phyloP scores from a whole-genome alignment of 2,113 vertebrate genomes.

The Hippotragus niger region DNA sequence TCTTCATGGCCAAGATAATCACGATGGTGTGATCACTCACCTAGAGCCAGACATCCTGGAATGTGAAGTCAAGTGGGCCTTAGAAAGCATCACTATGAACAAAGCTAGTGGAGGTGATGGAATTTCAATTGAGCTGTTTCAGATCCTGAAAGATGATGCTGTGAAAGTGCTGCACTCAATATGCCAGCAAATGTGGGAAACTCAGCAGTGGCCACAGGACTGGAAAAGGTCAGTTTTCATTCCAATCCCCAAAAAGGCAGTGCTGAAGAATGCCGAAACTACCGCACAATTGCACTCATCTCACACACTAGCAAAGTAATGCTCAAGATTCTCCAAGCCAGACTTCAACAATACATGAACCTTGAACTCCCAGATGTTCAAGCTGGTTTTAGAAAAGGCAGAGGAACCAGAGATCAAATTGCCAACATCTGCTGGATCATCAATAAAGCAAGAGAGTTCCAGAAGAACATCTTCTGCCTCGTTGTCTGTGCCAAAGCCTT shows the following conservation, averaged over 20 bases:
- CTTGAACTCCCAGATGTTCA: background rate
- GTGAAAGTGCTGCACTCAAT: background rate
- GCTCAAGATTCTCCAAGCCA: background rate
- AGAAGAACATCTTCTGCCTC: background rate
- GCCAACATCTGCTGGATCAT: accelerated
- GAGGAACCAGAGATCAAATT: background rate
- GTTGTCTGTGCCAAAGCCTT: background rate
- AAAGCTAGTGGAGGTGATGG: background rate
- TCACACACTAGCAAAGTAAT: background rate
- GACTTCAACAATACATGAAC: background rate
- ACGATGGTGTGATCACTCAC: background rate
- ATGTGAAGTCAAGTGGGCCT: background rate
- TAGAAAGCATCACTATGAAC: background rate
- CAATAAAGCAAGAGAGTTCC: background rate
- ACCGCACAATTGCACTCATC: background rate
- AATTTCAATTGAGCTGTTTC: background rate
- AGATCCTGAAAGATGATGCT: background rate
- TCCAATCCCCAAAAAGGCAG: background rate
- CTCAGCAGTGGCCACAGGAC: background rate
- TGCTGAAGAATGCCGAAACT: background rate
- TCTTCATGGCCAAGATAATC: background rate
- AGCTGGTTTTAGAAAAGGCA: background rate
- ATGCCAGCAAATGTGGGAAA: background rate
- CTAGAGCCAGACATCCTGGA: background rate
- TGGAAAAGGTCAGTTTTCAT: background rate